phyloP scores from a whole-genome alignment of 2,888 invertebrate genomes.

The Malachius bipustulatus region DNA sequence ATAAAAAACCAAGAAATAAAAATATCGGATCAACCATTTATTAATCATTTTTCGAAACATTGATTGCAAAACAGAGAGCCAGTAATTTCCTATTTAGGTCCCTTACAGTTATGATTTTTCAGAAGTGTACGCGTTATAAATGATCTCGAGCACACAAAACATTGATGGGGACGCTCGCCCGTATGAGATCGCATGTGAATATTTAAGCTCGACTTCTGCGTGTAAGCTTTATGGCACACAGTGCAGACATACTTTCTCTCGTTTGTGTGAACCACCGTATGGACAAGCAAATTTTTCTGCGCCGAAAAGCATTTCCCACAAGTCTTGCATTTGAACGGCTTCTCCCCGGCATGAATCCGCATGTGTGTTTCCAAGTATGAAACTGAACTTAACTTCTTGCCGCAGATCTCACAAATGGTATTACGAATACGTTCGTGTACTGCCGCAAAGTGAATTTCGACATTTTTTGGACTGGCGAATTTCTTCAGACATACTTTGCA shows the following conservation, averaged over 20 bases:
- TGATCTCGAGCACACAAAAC: constrained; percentile 29
- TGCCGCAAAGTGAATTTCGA: no score
- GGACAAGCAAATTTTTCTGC: constrained; percentile 43
- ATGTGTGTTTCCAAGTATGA: constrained; percentile 42
- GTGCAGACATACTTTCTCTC: constrained; percentile 33
- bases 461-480: no score
- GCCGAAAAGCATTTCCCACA: constrained; percentile 48
- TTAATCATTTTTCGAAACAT: no score
- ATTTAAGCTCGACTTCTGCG: constrained; percentile 41
- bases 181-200: constrained; percentile 34
- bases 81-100: no score
- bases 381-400: constrained; percentile 31
- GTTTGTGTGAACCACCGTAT: constrained; percentile 43
- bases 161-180: constrained; percentile 43
- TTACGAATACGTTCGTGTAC: constrained; percentile 32
- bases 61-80: no score
- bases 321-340: constrained; percentile 44
- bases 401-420: constrained; percentile 25
- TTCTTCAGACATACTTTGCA: constrained; percentile 29
- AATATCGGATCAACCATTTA: no score
- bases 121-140: constrained; percentile 27
- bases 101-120: no score
- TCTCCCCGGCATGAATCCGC: constrained; percentile 43
- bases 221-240: constrained; percentile 40
- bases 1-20: no score